A percentile compares a stretch with the other conserved stretches of the same genome.
These are phyloP conservation scores for Oikopleura vanhoeffeni DNA, from an alignment of 23 tunicate genomes.

Conservation along the genomic window DNA sequence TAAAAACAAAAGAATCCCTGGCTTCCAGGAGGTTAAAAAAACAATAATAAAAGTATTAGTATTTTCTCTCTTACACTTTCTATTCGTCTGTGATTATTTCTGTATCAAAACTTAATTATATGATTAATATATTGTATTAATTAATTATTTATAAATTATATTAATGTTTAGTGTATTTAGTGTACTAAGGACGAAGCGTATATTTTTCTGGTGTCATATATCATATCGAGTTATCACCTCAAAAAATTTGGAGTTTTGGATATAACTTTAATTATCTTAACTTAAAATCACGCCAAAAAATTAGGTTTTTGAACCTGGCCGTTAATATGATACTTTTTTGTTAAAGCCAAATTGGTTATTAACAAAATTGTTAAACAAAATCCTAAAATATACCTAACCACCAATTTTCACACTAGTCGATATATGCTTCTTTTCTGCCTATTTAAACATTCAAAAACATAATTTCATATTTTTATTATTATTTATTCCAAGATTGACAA, in stretches of 20 bases:
- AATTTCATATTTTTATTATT: slow-evolving; percentile 1
- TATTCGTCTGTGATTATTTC: too few species aligned
- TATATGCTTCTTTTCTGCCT: slow-evolving; percentile 13
- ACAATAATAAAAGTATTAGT: background rate
- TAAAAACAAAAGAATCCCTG: too few species aligned
- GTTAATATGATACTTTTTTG: too few species aligned
- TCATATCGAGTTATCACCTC: too few species aligned
- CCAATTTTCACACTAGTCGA: background rate
- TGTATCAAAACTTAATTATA: too few species aligned
- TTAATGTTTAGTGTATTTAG: background rate
- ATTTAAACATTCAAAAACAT: background rate
- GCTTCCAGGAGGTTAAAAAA: too few species aligned
- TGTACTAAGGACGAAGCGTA: background rate
- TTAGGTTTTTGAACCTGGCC: too few species aligned
- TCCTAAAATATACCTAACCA: background rate
- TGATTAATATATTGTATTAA: too few species aligned
- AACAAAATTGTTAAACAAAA: too few species aligned
- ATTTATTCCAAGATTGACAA: background rate
- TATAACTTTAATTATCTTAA: background rate
- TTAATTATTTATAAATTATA: background rate
- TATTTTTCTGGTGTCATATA: background rate
- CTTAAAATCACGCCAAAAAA: background rate
- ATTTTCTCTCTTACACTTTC: background rate
- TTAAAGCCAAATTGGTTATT: too few species aligned
- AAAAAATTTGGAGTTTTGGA: too few species aligned